Evolutionary conservation across 2,888 invertebrate genomes (phyloP), one percentile per base, ranked within the genome.

Genomic region (Drosophila heteroneura): DNA sequence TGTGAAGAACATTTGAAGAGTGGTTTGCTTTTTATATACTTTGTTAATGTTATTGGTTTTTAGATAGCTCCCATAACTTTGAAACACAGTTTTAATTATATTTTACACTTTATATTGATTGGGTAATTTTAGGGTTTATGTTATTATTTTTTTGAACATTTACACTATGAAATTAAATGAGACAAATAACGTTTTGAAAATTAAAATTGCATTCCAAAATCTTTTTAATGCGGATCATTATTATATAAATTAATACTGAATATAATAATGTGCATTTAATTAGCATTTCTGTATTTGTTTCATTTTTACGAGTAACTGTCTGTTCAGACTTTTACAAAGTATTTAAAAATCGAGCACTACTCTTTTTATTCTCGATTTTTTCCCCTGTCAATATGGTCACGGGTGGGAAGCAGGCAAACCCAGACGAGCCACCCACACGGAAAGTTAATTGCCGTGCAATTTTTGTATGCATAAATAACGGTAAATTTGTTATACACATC

Each of bases 401-500:
- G 47, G 33, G 1, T 0, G 70, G 35, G 32, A 19, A 53, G 64
- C 28, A 39, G 63, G 66, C 30, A 64, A 59, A 47, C 54, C 61
- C 72, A 56, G 70, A 51, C 66, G 59, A 59, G 39, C 71, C 64
- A 58, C 64, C 67, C 28, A 68, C 60, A 64, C 79, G 62, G 59
- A 84, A 81, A 89, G 88, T 87, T 89, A 88, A 88, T 88, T 88
- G 88, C 89, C 88, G 88, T 87, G 88, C 88, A 89, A 88, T 89
- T 88, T 89, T 88, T 89, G 83, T 80, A 82, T 89, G 80, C 82
- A 89, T 89, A 89, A 89, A 89, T 89, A 89, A 89, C 84, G 84
- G 85, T 85, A 88, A 87, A 89, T 89, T 89, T 89, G 88, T 84
- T 89, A 89, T 88, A 83, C 89, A 88, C 90, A 89, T 85, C 88